Conservation (phyloP, 2,888 invertebrate genomes). For the Diplazon laetatorius region DNA sequence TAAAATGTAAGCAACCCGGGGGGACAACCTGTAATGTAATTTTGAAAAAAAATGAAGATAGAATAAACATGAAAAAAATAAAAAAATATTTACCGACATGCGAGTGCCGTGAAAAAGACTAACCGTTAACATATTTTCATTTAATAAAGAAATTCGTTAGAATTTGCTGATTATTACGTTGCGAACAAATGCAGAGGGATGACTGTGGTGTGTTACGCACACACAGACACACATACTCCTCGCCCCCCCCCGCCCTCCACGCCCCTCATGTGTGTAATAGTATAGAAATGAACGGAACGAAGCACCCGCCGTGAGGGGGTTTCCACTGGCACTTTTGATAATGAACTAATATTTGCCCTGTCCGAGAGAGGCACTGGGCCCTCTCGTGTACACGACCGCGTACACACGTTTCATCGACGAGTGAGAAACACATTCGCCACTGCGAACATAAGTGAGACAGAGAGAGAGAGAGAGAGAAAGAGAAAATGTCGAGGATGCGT, state of each 20-base stretch:
- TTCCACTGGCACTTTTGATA: conserved; percentile 80
- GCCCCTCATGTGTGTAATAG: conserved; percentile 3
- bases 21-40: conserved; percentile 26
- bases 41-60: too few species aligned
- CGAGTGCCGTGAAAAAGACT: conserved; percentile 17
- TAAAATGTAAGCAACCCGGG: too few species aligned
- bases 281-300: conserved; percentile 33
- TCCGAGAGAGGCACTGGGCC: conserved; percentile 67
- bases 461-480: conserved; percentile 53
- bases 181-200: conserved; percentile 37
- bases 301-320: conserved; percentile 47
- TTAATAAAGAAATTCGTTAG: conserved; percentile 75
- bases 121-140: conserved; percentile 63
- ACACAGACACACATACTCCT: too few species aligned
- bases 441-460: too few species aligned
- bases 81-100: not conserved
- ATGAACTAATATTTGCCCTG: conserved; percentile 82
- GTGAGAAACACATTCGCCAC: conserved; percentile 57
- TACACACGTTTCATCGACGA: conserved; percentile 6
- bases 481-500: conserved; percentile 55
- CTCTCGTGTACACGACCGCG: conserved; percentile 26
- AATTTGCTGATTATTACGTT: conserved; percentile 65
- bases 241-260: too few species aligned
- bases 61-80: conserved; percentile 25
- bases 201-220: conserved; percentile 15